These are phyloP conservation scores for Chymomyza caudatula DNA, from an alignment of 2,888 invertebrate genomes.

Conservation along the genomic window DNA sequence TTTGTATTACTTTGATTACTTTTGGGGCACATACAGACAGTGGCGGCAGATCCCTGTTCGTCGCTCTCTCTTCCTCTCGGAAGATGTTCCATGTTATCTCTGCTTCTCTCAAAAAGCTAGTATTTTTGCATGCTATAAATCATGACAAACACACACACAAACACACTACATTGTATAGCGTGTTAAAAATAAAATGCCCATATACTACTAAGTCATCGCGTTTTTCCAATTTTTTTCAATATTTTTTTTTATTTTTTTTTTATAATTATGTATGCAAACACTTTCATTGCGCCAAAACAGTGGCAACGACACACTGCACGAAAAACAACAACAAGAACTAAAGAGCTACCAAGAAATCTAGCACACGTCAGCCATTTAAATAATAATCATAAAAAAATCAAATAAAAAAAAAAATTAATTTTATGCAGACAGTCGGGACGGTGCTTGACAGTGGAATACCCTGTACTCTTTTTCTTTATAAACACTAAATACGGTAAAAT, in stretches of 20 bases:
- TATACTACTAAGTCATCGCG: not conserved
- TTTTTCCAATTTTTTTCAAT: not conserved
- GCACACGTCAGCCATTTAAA: constrained; percentile 27
- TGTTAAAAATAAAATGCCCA: constrained; percentile 22
- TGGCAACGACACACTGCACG: not conserved
- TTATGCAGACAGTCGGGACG: too few species aligned
- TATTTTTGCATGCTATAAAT: constrained; percentile 34
- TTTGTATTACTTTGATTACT: constrained; percentile 71
- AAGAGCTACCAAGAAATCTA: constrained; percentile 20
- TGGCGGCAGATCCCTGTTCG: not conserved
- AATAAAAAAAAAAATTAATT: constrained; percentile 11
- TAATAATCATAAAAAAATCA: constrained; percentile 31
- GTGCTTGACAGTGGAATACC: too few species aligned
- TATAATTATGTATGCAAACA: not conserved
- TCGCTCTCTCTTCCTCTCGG: constrained; percentile 1
- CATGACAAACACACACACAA: constrained; percentile 30
- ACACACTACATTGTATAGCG: constrained; percentile 23
- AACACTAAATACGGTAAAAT: too few species aligned
- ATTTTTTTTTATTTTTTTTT: not conserved
- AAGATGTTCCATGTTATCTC: too few species aligned
- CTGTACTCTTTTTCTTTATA: too few species aligned
- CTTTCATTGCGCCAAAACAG: not conserved
- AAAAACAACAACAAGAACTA: constrained; percentile 9
- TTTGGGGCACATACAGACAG: constrained; percentile 15
- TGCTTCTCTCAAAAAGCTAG: constrained; percentile 38